A percentile compares a stretch with the other conserved stretches of the same genome.
Conservation (phyloP, 2,113 vertebrate genomes). For the Hemiprocne comata region DNA sequence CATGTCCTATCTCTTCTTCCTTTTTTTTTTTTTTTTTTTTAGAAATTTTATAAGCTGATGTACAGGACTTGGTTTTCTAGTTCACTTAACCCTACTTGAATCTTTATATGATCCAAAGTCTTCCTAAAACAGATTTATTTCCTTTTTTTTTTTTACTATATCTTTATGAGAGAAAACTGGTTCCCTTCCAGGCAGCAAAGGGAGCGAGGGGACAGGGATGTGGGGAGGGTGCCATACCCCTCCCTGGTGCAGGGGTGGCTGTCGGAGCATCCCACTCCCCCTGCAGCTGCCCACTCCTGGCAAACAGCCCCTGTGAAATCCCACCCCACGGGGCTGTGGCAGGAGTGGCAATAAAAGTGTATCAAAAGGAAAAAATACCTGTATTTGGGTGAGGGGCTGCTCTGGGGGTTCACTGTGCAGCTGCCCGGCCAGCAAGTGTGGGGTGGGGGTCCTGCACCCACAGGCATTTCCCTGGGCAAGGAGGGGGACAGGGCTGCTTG, state of each 20-base stretch:
- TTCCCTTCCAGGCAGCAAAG: background rate
- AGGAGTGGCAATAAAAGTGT: background rate
- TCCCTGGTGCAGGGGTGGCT: background rate
- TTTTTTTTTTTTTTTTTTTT: background rate
- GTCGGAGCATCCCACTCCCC: background rate
- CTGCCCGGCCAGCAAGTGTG: rapidly evolving
- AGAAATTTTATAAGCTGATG: slow-evolving; percentile 13
- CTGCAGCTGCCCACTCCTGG: background rate
- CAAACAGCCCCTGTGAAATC: background rate
- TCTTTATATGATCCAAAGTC: background rate
- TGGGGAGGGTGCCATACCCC: background rate
- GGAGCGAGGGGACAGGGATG: background rate
- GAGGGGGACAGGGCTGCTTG: background rate
- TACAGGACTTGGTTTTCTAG: slow-evolving; percentile 37
- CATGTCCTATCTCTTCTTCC: background rate
- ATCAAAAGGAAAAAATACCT: background rate
- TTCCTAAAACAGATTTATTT: background rate
- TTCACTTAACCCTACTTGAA: background rate
- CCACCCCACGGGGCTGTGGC: background rate
- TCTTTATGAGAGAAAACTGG: background rate
- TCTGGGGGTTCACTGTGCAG: background rate
- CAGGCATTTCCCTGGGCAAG: background rate
- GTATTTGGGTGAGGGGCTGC: rapidly evolving
- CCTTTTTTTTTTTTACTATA: background rate
- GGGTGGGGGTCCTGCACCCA: background rate